Evolutionary conservation across 2,113 vertebrate genomes (phyloP).

Genomic region (Cochlearius cochlearius): DNA sequence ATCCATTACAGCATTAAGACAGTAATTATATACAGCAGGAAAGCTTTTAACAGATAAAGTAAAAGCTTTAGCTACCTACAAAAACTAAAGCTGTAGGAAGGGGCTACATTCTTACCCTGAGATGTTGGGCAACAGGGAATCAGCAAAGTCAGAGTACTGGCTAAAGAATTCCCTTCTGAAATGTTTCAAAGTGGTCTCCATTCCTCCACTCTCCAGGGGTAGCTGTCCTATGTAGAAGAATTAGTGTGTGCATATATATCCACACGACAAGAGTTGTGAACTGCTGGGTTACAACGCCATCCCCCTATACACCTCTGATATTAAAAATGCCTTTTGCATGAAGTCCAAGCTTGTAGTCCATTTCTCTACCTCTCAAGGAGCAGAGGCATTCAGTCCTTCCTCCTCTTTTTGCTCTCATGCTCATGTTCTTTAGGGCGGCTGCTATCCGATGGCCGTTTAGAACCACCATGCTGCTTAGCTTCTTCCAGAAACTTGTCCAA

Average conservation of each 20-base stretch:
- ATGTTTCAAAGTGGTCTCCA: conserved; percentile 19
- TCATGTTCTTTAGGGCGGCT: conserved; percentile 94
- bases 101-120: conserved; percentile 43
- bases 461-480: conserved; percentile 96
- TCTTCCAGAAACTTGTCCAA: conserved; percentile 99
- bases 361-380: background rate
- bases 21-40: conserved; percentile 46
- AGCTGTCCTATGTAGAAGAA: background rate
- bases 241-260: background rate
- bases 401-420: conserved; percentile 93
- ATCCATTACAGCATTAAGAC: conserved; percentile 13
- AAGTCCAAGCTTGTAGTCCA: conserved; percentile 44
- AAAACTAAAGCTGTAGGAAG: conserved; percentile 38
- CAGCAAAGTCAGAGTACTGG: background rate
- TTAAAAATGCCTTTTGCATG: conserved; percentile 18
- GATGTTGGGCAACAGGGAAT: conserved; percentile 28
- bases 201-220: background rate
- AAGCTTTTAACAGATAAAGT: conserved; percentile 19
- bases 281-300: background rate
- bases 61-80: conserved; percentile 43
- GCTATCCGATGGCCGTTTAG: conserved; percentile 92
- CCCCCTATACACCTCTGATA: background rate
- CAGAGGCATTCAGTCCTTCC: conserved; percentile 85
- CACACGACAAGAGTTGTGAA: background rate
- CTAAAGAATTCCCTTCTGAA: conserved; percentile 22